Evolutionary conservation across 2,888 invertebrate species (phyloP).

Genomic region (Ormyrus thymus): DNA sequence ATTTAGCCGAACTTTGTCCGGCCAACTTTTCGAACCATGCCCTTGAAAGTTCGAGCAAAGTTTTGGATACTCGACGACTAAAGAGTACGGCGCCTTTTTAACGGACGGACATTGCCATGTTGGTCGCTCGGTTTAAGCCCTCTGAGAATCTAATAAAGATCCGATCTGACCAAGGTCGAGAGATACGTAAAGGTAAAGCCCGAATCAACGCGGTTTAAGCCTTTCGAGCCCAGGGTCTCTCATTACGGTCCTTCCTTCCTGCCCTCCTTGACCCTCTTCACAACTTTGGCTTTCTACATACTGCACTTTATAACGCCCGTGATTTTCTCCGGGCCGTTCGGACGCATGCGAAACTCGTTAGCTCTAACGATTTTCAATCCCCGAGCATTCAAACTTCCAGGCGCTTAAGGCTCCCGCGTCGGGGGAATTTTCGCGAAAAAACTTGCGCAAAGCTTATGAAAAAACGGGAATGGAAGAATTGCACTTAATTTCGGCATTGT

Average conservation of each 20-base stretch:
- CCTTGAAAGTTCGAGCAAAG: slow-evolving; percentile 27
- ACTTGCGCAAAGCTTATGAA: neutral
- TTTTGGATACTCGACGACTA: slow-evolving; percentile 6
- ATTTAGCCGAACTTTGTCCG: slow-evolving; percentile 41
- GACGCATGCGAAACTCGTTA: slow-evolving; percentile 47
- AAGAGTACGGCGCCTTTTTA: no score
- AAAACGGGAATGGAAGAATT: neutral
- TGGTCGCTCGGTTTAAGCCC: neutral
- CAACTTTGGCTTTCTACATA: slow-evolving; percentile 34
- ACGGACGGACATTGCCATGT: neutral
- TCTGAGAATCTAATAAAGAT: slow-evolving; percentile 14
- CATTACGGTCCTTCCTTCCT: slow-evolving; percentile 53
- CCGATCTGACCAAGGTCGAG: slow-evolving; percentile 11
- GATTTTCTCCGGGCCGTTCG: slow-evolving; percentile 31
- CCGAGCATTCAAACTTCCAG: slow-evolving; percentile 35
- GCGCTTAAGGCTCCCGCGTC: neutral
- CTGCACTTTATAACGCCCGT: slow-evolving; percentile 15
- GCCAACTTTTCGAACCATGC: slow-evolving; percentile 41
- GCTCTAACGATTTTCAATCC: slow-evolving; percentile 51
- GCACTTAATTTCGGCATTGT: no score
- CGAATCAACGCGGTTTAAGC: slow-evolving; percentile 32
- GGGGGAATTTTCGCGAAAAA: neutral
- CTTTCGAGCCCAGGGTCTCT: slow-evolving; percentile 40
- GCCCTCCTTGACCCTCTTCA: slow-evolving; percentile 53
- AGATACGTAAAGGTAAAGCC: neutral